phyloP scores from a whole-genome alignment of 1,140 invertebrate species.

The Paralvinella palmiformis region DNA sequence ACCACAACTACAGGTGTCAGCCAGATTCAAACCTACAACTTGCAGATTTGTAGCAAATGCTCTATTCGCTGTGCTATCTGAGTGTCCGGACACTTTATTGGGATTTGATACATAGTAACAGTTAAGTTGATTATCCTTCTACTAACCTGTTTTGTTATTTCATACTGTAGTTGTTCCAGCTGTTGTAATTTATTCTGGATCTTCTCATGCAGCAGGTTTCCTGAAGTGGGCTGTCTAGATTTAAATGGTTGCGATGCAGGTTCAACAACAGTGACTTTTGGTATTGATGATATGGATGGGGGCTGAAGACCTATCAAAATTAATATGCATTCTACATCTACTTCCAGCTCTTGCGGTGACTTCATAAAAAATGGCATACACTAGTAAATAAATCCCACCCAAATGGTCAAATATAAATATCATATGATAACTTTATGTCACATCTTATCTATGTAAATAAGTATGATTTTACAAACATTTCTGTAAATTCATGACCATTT shows the following conservation, averaged over 20 bases:
- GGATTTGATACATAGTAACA: background rate
- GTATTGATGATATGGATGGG: background rate
- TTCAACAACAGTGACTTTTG: background rate
- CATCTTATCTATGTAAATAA: background rate
- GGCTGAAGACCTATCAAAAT: no score
- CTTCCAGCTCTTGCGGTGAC: background rate
- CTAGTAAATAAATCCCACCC: no score
- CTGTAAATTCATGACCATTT: background rate
- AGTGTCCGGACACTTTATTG: background rate
- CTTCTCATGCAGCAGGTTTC: background rate
- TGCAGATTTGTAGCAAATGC: background rate
- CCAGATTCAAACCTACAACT: background rate
- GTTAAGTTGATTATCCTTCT: background rate
- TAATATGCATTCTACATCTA: background rate
- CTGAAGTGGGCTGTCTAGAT: no score
- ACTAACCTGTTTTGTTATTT: conserved; percentile 42
- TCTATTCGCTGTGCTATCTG: background rate
- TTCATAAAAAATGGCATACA: background rate
- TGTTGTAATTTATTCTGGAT: conserved; percentile 32
- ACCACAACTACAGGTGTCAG: no score
- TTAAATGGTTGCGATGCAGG: background rate
- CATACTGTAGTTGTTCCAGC: conserved; percentile 45
- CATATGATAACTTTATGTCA: background rate
- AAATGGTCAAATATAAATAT: no score
- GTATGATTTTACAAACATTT: background rate